Base-by-base conservation (phyloP, 2,888 invertebrate species). In the Hemicrepidius hirtus region DNA sequence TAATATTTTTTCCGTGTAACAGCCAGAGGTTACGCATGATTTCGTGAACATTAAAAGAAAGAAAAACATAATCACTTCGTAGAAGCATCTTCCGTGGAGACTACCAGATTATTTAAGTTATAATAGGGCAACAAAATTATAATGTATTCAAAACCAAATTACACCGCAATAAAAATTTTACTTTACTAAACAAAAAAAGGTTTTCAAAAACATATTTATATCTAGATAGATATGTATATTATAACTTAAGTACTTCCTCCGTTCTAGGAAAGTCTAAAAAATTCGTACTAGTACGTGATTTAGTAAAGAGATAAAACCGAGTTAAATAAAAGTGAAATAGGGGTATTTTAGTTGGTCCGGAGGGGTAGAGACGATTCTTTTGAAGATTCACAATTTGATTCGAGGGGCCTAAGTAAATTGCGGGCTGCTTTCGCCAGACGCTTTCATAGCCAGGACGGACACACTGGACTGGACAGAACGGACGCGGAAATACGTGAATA, bases 361-460 rank as follows among this genome's bases (percentile, higher is more conserved):
- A 68, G 72, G 74, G 75, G 77, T 74, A 75, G 71, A 73, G 77
- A 73, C 77, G 76, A 81, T 84, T 81, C 85, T 84, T 85, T 85
- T 86, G 85, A 85, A 85, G 85, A 84, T 83, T 82, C 83, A 81
- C 84, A 85, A 86, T 86, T 86, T 84, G 82, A 85, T 84, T 85
- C 84, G 75, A 78, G 76, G 77, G 81, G 80, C 82, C 85, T 86
- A 86, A 86, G 85, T 86, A 86, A 86, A 86, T 86, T 86, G 86
- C 85, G 86, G 85, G 82, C 83, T 84, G 81, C 82, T 83, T 82
- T 81, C 79, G 75, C 77, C 81, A 78, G 79, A 79, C 80, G 82
- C 78, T 81, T 82, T 81, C 80, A 79, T 78, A 75, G 77, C 75
- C 76, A 69, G 70, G 46, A 59, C 73, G 68, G 50, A 71, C 50